Evolutionary conservation across 2,797 vertebrate genomes (phyloP).

Genomic region (Bovichtus variegatus): DNA sequence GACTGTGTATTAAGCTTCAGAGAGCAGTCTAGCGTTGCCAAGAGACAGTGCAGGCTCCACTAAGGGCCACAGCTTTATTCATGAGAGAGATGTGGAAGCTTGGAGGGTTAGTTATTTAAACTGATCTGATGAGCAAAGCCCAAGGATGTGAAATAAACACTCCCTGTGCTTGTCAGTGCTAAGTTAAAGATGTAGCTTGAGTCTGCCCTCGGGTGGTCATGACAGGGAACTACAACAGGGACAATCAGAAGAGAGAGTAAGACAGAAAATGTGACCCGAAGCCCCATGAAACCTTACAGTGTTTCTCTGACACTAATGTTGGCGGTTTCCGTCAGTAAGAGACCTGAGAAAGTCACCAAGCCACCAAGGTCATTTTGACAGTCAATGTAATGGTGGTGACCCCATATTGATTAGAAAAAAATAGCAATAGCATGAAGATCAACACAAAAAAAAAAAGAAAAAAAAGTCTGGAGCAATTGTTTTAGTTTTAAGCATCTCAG

Average conservation of each 20-base stretch:
- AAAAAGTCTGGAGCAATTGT: neutral
- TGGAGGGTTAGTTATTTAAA: slow-evolving; percentile 72
- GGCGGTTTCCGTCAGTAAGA: neutral
- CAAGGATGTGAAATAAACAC: slow-evolving; percentile 85
- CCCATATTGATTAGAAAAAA: neutral
- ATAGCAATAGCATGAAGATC: neutral
- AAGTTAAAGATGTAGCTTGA: slow-evolving; percentile 85
- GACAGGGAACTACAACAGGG: neutral
- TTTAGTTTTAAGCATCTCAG: neutral
- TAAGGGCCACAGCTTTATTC: slow-evolving; percentile 76
- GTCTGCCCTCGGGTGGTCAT: slow-evolving; percentile 75
- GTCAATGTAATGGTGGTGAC: neutral
- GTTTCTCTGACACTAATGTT: neutral
- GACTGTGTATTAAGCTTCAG: slow-evolving; percentile 68
- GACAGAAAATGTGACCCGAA: neutral
- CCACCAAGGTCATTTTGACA: neutral
- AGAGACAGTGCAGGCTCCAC: slow-evolving; percentile 87
- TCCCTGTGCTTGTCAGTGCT: slow-evolving; percentile 11
- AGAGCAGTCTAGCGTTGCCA: slow-evolving; percentile 72
- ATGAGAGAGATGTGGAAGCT: slow-evolving; percentile 65
- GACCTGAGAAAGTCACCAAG: too few species aligned
- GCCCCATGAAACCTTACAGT: neutral
- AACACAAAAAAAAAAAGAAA: neutral
- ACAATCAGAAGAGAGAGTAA: neutral
- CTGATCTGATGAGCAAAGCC: slow-evolving; percentile 82